Percentiles rank a stretch among this genome's conserved stretches.
Evolutionary conservation across 2,113 vertebrate species (phyloP).

Genomic region (Cheirogaleus medius): DNA sequence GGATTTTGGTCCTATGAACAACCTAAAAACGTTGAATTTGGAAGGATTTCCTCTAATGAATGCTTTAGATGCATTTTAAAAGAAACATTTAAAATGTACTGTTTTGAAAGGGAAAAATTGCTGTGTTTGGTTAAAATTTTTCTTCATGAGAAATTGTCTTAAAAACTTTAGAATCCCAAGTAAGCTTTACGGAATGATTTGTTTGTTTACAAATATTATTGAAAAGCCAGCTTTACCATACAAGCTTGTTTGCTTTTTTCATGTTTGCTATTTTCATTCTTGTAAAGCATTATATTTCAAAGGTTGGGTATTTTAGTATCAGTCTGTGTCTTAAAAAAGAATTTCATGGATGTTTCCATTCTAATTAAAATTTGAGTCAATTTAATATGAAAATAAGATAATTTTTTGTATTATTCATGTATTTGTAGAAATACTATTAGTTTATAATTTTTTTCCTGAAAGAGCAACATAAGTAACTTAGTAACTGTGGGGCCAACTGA

Average conservation of each 20-base stretch:
- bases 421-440: constrained; percentile 8
- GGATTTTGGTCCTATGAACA: background rate
- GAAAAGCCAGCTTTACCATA: background rate
- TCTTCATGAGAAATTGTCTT: background rate
- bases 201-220: background rate
- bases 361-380: background rate
- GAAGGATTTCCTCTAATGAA: background rate
- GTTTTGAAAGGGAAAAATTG: background rate
- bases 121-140: background rate
- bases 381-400: constrained; percentile 26
- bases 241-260: background rate
- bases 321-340: background rate
- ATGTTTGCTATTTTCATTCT: background rate
- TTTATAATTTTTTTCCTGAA: background rate
- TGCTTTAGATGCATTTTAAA: background rate
- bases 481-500: constrained; percentile 36
- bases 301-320: background rate
- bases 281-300: background rate
- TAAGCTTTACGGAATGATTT: background rate
- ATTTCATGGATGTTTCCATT: constrained; percentile 23
- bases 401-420: constrained; percentile 47
- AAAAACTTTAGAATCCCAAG: constrained; percentile 49
- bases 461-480: constrained; percentile 42
- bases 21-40: background rate
- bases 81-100: background rate